Evolutionary conservation across 2,888 invertebrate species (phyloP).

Genomic region (Caenorhabditis sp.): DNA sequence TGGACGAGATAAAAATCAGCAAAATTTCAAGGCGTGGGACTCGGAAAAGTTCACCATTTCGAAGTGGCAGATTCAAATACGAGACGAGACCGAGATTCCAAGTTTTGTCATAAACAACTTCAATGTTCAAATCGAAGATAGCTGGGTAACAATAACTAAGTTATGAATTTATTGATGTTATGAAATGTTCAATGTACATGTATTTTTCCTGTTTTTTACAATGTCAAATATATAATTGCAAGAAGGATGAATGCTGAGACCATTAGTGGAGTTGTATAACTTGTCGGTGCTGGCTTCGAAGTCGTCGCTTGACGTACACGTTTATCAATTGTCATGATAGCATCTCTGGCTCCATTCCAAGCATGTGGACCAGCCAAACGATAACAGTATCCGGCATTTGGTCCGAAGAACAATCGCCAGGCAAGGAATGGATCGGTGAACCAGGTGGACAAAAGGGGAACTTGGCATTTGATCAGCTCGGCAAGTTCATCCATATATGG

Average conservation of each 20-base stretch:
- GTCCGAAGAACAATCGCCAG: constrained; percentile 41
- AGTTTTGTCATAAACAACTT: background rate
- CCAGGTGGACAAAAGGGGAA: constrained; percentile 68
- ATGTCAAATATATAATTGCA: constrained; percentile 14
- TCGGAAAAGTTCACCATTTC: constrained; percentile 4
- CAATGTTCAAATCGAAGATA: background rate
- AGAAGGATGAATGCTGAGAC: constrained; percentile 24
- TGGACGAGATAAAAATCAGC: too few species aligned
- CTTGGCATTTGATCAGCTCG: constrained; percentile 71
- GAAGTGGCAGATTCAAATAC: constrained; percentile 22
- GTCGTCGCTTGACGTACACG: constrained; percentile 44
- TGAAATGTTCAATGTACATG: background rate
- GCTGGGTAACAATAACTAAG: background rate
- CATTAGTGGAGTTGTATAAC: constrained; percentile 22
- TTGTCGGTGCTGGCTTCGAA: constrained; percentile 21
- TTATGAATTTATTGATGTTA: background rate
- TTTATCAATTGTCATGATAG: constrained; percentile 50
- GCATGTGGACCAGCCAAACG: constrained; percentile 50
- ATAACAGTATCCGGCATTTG: constrained; percentile 52
- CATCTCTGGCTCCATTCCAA: constrained; percentile 58
- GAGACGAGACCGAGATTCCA: background rate
- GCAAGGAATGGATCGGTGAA: constrained; percentile 60
- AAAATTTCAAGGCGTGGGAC: constrained; percentile 20
- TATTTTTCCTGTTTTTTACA: constrained; percentile 18
- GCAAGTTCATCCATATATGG: constrained; percentile 73